Base-by-base conservation (phyloP, 64 coral and sea anemone genomes). In the Montipora foliosa region DNA sequence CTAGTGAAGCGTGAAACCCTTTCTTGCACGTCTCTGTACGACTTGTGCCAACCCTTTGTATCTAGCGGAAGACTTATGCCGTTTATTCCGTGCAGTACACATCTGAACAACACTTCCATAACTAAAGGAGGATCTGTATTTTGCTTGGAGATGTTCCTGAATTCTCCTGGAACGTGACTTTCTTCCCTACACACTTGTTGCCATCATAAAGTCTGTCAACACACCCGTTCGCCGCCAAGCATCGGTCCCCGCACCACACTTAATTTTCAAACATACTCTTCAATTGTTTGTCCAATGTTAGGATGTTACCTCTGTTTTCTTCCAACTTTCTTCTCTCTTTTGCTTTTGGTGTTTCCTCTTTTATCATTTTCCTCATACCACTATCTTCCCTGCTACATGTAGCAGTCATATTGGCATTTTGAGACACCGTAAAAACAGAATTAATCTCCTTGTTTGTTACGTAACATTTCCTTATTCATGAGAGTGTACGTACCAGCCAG, bases 201-300 rank as follows among this genome's bases (percentile, higher is more conserved):
- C 92, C 87, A 29, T 94, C 92, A 48, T 89, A 94, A 24, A 24
- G 25, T 25, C 0, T 4, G 87, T 94, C 12, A 94, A 55, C 8
- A 89, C 77, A 4, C 92, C 92, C n/a, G 78, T 94, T 17, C 79
- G 61, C 5, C 77, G 49, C 92, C 92, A 94, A 2, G 86, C 86
- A 82, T 89, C 92, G 8, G 92, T 87, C 61, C 84, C 92, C 49
- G 67, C 92, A 44, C 77, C 78, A 45, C 77, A 80, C 62, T 25
- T 25, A 25, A 25, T 0, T 88, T 67, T 29, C 81, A 0, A 15
- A 94, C 86, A 75, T 75, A 94, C 19, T 94, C 49, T 79, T 94
- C 86, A 25, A 94, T 83, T 61, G 85, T 73, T 82, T 89, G n/a
- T 3, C 92, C 92, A 75, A 94, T 81, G 19, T 88, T 78, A 59